Conservation (phyloP, 2,888 invertebrate species). For the Sceliomorpha sp. region DNA sequence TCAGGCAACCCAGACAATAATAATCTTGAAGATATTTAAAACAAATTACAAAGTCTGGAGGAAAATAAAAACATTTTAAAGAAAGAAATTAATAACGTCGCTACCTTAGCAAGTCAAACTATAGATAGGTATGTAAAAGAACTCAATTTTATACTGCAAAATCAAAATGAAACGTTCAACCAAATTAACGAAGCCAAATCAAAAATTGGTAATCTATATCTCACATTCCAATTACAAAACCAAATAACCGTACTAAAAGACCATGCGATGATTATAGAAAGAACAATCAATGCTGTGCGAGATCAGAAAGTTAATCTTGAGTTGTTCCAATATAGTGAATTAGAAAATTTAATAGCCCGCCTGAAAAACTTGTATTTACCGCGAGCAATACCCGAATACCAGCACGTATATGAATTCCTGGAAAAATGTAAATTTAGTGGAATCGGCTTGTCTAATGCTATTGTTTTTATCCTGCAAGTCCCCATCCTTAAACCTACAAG, state of each 20-base stretch:
- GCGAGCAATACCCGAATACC: background rate
- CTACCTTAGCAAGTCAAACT: slow-evolving; percentile 6
- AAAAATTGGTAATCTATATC: slow-evolving; percentile 9
- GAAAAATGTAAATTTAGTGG: slow-evolving; percentile 13
- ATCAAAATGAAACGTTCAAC: no score
- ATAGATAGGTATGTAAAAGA: no score
- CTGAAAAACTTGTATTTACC: slow-evolving; percentile 1
- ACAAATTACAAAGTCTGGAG: slow-evolving; percentile 5
- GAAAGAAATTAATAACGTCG: no score
- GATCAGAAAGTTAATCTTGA: slow-evolving; percentile 7
- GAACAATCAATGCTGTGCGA: background rate
- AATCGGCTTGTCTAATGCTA: slow-evolving; percentile 5
- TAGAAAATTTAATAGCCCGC: background rate
- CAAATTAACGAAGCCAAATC: no score
- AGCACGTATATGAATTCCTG: no score
- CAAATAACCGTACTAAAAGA: slow-evolving; percentile 11
- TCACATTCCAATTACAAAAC: slow-evolving; percentile 8
- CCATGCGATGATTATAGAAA: no score
- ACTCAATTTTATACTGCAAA: no score
- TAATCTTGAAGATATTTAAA: slow-evolving; percentile 11
- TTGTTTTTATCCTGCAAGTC: slow-evolving; percentile 2
- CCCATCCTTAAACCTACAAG: slow-evolving; percentile 8
- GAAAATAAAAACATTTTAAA: no score
- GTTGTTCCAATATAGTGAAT: slow-evolving; percentile 8
- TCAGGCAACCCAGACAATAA: no score